Conservation (phyloP, 2,797 vertebrate genomes). For the Phylloscopus collybita region DNA sequence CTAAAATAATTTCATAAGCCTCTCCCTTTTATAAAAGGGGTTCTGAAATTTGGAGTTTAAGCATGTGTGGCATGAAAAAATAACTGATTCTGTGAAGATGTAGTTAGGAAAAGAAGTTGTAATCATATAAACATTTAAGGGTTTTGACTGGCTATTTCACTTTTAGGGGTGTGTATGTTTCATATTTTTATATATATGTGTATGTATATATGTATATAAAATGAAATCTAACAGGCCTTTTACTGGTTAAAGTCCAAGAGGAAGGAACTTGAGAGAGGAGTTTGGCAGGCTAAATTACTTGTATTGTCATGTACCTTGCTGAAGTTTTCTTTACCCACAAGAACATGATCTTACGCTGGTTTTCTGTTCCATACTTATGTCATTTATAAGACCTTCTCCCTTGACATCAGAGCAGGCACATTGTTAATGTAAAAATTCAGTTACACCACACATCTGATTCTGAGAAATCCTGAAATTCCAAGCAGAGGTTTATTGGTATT, state of each 20-base stretch:
- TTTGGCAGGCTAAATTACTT: neutral
- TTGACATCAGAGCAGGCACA: neutral
- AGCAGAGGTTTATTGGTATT: neutral
- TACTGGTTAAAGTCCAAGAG: neutral
- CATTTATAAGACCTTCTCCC: neutral
- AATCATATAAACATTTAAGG: neutral
- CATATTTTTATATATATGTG: neutral
- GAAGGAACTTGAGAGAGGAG: neutral
- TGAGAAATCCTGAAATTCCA: neutral
- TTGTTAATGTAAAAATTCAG: neutral
- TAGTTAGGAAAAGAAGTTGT: neutral
- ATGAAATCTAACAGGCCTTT: neutral
- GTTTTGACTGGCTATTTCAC: neutral
- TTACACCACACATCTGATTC: neutral
- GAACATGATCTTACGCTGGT: neutral
- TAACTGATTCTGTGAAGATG: neutral
- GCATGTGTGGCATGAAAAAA: neutral
- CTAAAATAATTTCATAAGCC: neutral
- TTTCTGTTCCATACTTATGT: neutral
- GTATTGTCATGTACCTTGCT: neutral
- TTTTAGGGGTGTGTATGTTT: neutral
- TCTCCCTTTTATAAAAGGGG: neutral
- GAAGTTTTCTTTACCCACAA: neutral
- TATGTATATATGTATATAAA: neutral
- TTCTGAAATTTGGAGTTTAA: neutral